Conservation (phyloP, 1,140 invertebrate species). For the Harlomillsia oculata region DNA sequence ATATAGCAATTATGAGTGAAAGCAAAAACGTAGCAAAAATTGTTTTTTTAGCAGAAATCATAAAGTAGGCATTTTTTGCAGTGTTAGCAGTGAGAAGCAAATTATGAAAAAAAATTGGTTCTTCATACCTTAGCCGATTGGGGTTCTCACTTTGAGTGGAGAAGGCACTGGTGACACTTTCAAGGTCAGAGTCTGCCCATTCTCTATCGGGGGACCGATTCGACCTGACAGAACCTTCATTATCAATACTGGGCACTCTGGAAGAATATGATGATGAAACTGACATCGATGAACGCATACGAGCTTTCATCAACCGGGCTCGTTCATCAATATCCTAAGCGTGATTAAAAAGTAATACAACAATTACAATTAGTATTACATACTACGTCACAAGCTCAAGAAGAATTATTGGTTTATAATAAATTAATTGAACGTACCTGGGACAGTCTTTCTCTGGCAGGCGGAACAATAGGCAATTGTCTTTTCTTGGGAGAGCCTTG, state of each 20-base stretch:
- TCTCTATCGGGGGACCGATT: conserved; percentile 41
- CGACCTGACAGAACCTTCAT: conserved; percentile 25
- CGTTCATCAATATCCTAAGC: conserved; percentile 76
- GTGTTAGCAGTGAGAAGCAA: background rate
- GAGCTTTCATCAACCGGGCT: conserved; percentile 57
- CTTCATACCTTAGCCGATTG: conserved; percentile 54
- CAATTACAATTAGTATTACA: no score
- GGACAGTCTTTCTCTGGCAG: conserved; percentile 34
- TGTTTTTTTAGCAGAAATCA: no score
- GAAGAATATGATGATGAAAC: conserved; percentile 35
- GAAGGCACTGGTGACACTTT: conserved; percentile 75
- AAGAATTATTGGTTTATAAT: background rate
- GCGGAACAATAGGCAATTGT: conserved; percentile 59
- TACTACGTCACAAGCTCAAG: no score
- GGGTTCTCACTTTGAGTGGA: conserved; percentile 73
- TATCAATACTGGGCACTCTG: conserved; percentile 30
- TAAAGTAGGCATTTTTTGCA: no score
- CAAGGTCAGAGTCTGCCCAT: conserved; percentile 75
- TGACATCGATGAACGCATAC: conserved; percentile 42
- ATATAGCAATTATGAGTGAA: no score
- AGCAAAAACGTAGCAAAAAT: no score
- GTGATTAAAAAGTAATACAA: no score
- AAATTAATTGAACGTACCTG: no score
- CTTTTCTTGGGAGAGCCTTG: conserved; percentile 90
- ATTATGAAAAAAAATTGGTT: background rate